phyloP scores from a whole-genome alignment of 2,797 vertebrate genomes.

The Lepilemur septentrionalis region DNA sequence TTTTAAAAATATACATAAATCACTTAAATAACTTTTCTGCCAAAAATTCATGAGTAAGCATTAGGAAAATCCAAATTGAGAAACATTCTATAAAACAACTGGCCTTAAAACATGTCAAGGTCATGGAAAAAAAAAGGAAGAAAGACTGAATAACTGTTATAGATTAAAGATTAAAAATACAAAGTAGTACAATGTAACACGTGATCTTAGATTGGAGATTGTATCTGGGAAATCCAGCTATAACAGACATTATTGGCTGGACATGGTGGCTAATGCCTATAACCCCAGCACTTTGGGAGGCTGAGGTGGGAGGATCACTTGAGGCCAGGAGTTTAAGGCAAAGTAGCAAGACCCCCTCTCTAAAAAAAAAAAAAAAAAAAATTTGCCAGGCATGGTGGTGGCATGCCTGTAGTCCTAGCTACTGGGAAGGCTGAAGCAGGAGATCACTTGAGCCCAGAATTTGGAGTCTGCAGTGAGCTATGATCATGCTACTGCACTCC shows the following conservation, averaged over 20 bases:
- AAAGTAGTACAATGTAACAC: background rate
- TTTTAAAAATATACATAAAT: background rate
- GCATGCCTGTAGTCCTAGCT: too few relatives aligned
- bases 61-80: background rate
- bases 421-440: too few relatives aligned
- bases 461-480: too few relatives aligned
- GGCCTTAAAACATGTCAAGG: background rate
- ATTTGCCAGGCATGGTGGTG: too few relatives aligned
- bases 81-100: conserved; percentile 22
- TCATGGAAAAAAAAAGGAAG: background rate
- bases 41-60: background rate
- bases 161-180: background rate
- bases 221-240: background rate
- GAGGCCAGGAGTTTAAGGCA: too few relatives aligned
- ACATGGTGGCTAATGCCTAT: too few relatives aligned
- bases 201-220: background rate
- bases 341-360: too few relatives aligned
- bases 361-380: too few relatives aligned
- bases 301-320: too few relatives aligned
- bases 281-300: too few relatives aligned
- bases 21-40: conserved; percentile 18
- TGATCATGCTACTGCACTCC: too few relatives aligned
- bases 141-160: background rate
- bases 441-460: too few relatives aligned
- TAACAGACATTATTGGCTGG: background rate